Conservation (phyloP, 1,140 invertebrate genomes). For the Anoplophora glabripennis region DNA sequence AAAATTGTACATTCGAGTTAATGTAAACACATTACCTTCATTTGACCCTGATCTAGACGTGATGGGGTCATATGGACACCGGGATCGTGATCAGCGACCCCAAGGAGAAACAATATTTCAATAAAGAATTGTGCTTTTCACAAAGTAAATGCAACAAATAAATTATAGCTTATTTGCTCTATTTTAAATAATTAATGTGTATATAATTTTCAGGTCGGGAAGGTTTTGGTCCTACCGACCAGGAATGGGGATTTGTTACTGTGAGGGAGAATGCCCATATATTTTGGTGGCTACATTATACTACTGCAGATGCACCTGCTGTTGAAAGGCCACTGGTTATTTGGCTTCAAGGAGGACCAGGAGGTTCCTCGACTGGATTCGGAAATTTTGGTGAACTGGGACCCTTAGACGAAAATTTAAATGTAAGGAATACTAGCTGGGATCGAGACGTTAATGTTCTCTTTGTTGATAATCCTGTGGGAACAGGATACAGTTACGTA, state of each 20-base stretch:
- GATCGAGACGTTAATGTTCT: constrained; percentile 72
- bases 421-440: constrained; percentile 71
- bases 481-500: constrained; percentile 83
- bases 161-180: too few relatives aligned
- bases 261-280: constrained; percentile 71
- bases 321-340: constrained; percentile 68
- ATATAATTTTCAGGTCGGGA: constrained; percentile 5
- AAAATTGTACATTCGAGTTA: too few relatives aligned
- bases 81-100: too few relatives aligned
- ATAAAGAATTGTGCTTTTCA: too few relatives aligned
- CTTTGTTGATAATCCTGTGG: constrained; percentile 87
- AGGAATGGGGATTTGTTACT: constrained; percentile 67
- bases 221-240: constrained; percentile 58
- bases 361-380: constrained; percentile 70
- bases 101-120: too few relatives aligned
- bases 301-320: constrained; percentile 56
- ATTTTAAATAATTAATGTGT: background rate
- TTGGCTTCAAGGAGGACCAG: constrained; percentile 66
- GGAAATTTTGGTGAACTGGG: constrained; percentile 80
- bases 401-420: constrained; percentile 63
- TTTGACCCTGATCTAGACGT: too few relatives aligned
- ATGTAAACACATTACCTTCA: too few relatives aligned
- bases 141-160: too few relatives aligned
- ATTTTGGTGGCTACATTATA: constrained; percentile 82
- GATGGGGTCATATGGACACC: too few relatives aligned